Evolutionary conservation across 2,113 vertebrate species (phyloP), one percentile per base, ranked within the genome.

Genomic region (Tichodroma muraria): DNA sequence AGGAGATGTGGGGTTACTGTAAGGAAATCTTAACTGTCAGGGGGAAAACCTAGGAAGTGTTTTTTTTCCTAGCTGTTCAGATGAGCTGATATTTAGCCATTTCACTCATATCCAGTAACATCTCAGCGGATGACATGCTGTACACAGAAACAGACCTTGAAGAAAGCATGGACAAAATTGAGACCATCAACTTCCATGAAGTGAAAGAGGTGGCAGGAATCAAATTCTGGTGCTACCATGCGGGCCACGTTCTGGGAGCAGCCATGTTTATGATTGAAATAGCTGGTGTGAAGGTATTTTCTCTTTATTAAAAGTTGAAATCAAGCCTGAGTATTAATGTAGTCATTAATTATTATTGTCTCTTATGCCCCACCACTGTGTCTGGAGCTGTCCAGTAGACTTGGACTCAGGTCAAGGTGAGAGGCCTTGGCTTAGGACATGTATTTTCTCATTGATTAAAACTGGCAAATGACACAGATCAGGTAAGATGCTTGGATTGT

Each of bases 201-300:
- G 99, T 99, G 89, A 99, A 99, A 89, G 99, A 99, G 70, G 99
- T 99, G 88, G 99, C 99, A 10, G 99, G 99, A 42, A 99, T 99
- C 97, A 99, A 99, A 97, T 99, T 99, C 92, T 99, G 99, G 99
- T 99, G 99, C 94, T 99, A 99, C 95, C 99, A 99, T 0, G 99
- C 99, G 0, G 99, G 99, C 44, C 99, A 99, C 5, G 99, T 99
- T 42, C 98, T 99, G 75, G 99, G 99, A 82, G 99, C 99, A 6
- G 99, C 99, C 94, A 99, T 99, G 99, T 99, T 99, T 88, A 99
- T 99, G 99, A 99, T 99, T 3, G 99, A 99, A 97, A 99, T 99
- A 77, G 99, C 99, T 6, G 99, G 99, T 18, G 99, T 99, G 78
- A 99, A 99, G 98, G 99, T 99, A 97, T 60, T 80, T 28, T 19